Base-by-base conservation (phyloP, 2,113 vertebrate genomes). In the Pteropus alecto region DNA sequence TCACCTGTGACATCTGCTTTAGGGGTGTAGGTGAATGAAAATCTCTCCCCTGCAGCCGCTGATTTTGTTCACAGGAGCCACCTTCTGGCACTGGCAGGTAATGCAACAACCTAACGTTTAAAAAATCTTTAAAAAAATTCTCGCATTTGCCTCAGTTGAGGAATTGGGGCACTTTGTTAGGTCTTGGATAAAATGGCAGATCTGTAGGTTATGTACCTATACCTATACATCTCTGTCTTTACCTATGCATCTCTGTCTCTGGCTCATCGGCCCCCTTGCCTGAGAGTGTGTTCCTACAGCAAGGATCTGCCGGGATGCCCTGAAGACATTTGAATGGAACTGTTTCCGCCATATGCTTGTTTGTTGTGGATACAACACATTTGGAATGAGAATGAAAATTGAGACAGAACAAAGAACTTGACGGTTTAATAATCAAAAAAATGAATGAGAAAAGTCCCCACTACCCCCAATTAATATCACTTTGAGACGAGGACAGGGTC, bases 31-130 rank as follows among this genome's bases (percentile, higher is more conserved):
- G n/a, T 10, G 19, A 13, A 0, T 41, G 78, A 12, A 15, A 14
- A 30, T 0, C 0, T 16, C 71, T 61, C 16, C 11, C 0, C 0
- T 0, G 9, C 54, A 1, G 46, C 26, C 30, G 4, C 46, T 3
- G 56, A 15, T 15, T 85, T 67, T 78, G 76, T 71, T 87, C 82
- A 71, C n/a, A 21, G n/a, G 18, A 5, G 82, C 81, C 89, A 48
- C 78, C 96, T 94, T 15, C 95, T 86, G 95, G 89, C 74, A 30
- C 2, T 3, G 5, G 58, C 2, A 43, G 61, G 12, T 12, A 63
- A 26, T 21, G 41, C 78, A 63, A 13, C 21, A 21, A 65, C 6
- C 12, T 33, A 7, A 46, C n/a, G 1, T 33, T 63, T 21, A 1
- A 71, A 41, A 54, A 21, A 28, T 38, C 14, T 38, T 46, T 7